Evolutionary conservation across 1,140 invertebrate genomes (phyloP), one percentile per base, ranked within the genome.

Genomic region (Varroa destructor): DNA sequence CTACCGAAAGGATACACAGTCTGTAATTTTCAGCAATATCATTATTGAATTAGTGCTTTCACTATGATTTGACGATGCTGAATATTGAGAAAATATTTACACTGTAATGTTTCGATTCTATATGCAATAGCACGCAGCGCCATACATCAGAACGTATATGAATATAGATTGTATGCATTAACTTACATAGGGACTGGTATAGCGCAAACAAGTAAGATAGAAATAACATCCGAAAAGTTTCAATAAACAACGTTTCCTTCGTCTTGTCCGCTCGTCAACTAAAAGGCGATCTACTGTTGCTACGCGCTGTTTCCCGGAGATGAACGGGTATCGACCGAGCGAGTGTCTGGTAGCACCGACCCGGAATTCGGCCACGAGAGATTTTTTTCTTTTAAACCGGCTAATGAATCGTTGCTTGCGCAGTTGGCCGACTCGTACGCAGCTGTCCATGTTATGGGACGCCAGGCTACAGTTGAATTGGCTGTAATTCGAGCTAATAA

Each of bases 321-420:
- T 42, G 78, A 83, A 71, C 79, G 81, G 10, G 77, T 77, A 1
- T 73, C 73, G 51, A 85, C 85, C 1, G 78, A 80, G 61, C 77
- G 76, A 25, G 76, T 83, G 1, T 74, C 76, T 8, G 80, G 81
- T 61, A 82, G 82, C 8, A 76, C 75, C 25, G 84, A 85, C 76
- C 84, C 85, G 4, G 80, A 83, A 72, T 86, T 84, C 78, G 82
- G 81, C 73, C 80, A 84, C 75, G 77, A 78, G 71, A 79, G 82
- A 76, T 74, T 80, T 51, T 81, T 81, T 76, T 76, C 76, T 43
- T 82, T 80, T 74, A 73, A 73, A 40, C 79, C 80, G 43, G 81
- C 78, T 43, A 83, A 82, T 6, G 75, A 80, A 72, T 79, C 83
- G 76, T 74, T 82, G 5, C 74, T 84, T 1, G 79, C 83, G 36